These are phyloP conservation scores for Stichopus horrens DNA, from an alignment of 53 echinoderm and acorn worm genomes.

Conservation along the genomic window DNA sequence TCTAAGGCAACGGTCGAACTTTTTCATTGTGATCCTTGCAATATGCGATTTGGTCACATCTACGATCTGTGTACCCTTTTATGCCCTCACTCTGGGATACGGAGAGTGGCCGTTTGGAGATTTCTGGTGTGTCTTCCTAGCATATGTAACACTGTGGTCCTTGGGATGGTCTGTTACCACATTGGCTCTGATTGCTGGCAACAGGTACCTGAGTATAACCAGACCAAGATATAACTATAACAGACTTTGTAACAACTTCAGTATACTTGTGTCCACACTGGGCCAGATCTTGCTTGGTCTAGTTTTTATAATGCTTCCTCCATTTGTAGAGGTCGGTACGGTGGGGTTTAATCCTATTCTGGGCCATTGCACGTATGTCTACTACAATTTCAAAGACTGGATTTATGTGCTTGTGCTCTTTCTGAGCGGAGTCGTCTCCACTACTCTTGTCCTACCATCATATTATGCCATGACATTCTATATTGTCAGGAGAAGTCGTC, in stretches of 20 bases:
- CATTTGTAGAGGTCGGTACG: slow-evolving; percentile 54
- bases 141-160: slow-evolving; percentile 69
- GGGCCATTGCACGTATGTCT: slow-evolving; percentile 71
- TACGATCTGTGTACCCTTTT: slow-evolving; percentile 59
- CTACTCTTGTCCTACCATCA: slow-evolving; percentile 61
- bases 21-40: slow-evolving; percentile 73
- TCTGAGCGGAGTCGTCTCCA: slow-evolving; percentile 61
- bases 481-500: slow-evolving; percentile 65
- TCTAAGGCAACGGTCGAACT: slow-evolving; percentile 67
- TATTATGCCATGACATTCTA: slow-evolving; percentile 79
- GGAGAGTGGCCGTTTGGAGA: slow-evolving; percentile 60
- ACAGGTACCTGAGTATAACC: slow-evolving; percentile 73
- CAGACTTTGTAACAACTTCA: slow-evolving; percentile 55
- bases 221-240: slow-evolving; percentile 59
- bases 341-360: slow-evolving; percentile 65
- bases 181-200: slow-evolving; percentile 68
- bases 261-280: slow-evolving; percentile 7
- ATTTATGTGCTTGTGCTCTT: slow-evolving; percentile 63
- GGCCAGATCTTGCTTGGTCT: slow-evolving; percentile 20
- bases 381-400: slow-evolving; percentile 54
- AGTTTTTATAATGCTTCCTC: slow-evolving; percentile 56
- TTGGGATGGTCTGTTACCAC: slow-evolving; percentile 67
- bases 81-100: slow-evolving; percentile 40
- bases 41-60: slow-evolving; percentile 70
- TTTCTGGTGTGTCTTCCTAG: slow-evolving; percentile 58